Evolutionary conservation across 2,888 invertebrate species (phyloP).

Genomic region (Himalopsyche kuldschensis): DNA sequence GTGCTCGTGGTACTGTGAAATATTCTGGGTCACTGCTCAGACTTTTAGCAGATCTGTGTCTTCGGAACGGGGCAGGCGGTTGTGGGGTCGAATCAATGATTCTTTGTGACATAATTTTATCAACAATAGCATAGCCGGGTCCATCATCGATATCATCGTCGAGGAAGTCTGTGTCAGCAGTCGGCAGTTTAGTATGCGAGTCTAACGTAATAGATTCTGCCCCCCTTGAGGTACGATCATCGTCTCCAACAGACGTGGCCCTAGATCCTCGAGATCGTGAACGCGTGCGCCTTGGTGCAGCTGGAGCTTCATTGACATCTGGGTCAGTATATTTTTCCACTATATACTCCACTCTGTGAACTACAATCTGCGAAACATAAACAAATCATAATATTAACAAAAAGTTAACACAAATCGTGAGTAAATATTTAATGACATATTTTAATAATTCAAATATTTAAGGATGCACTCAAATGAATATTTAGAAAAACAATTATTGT

Average conservation of each 20-base stretch:
- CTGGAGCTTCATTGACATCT: slow-evolving; percentile 59
- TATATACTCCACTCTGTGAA: slow-evolving; percentile 66
- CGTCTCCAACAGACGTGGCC: slow-evolving; percentile 63
- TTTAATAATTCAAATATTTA: no score
- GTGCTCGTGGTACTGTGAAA: slow-evolving; percentile 65
- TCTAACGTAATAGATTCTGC: slow-evolving; percentile 67
- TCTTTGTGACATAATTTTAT: slow-evolving; percentile 59
- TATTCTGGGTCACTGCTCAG: slow-evolving; percentile 63
- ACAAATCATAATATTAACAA: not conserved
- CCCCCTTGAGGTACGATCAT: slow-evolving; percentile 71
- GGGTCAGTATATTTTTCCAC: slow-evolving; percentile 55
- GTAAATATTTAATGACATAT: no score
- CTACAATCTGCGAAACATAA: slow-evolving; percentile 59
- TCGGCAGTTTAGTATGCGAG: slow-evolving; percentile 48
- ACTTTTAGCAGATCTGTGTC: slow-evolving; percentile 59
- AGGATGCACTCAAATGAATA: no score
- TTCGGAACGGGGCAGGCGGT: slow-evolving; percentile 64
- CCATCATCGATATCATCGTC: slow-evolving; percentile 52
- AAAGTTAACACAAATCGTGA: no score
- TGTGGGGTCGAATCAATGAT: slow-evolving; percentile 57
- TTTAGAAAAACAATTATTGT: no score
- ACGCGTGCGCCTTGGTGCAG: slow-evolving; percentile 57
- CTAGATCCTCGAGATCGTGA: slow-evolving; percentile 63
- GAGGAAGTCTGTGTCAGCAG: slow-evolving; percentile 48
- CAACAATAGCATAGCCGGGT: slow-evolving; percentile 76